These are phyloP conservation scores for Physella acuta DNA, from an alignment of 1,140 invertebrate genomes.

Conservation along the genomic window DNA sequence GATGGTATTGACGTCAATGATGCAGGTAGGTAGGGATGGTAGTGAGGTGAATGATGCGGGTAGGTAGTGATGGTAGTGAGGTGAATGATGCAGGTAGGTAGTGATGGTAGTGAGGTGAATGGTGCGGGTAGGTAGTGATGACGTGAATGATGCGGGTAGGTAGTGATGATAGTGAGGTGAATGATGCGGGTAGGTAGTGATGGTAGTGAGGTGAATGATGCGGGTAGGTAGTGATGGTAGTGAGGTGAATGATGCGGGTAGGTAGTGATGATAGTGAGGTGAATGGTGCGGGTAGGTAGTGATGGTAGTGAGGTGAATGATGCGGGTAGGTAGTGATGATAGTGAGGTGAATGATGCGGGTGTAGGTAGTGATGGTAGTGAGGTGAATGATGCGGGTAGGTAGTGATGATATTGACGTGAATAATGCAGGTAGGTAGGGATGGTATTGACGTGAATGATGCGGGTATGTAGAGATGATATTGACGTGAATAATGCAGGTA, in stretches of 20 bases:
- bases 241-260: background rate
- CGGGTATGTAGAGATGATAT: background rate
- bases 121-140: constrained; percentile 40
- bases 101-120: constrained; percentile 30
- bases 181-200: background rate
- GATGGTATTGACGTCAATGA: background rate
- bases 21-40: background rate
- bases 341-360: background rate
- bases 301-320: background rate
- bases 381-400: background rate
- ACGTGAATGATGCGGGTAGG: constrained; percentile 38
- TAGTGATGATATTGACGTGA: background rate
- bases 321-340: background rate
- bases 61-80: background rate
- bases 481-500: too few relatives aligned
- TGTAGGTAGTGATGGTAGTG: background rate
- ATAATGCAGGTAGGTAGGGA: background rate
- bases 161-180: background rate
- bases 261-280: background rate
- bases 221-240: background rate
- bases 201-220: background rate
- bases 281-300: background rate
- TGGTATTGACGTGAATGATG: background rate
- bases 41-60: background rate
- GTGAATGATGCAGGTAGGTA: background rate